phyloP scores from a whole-genome alignment of 2,797 vertebrate genomes.

The Simalia tracyae region DNA sequence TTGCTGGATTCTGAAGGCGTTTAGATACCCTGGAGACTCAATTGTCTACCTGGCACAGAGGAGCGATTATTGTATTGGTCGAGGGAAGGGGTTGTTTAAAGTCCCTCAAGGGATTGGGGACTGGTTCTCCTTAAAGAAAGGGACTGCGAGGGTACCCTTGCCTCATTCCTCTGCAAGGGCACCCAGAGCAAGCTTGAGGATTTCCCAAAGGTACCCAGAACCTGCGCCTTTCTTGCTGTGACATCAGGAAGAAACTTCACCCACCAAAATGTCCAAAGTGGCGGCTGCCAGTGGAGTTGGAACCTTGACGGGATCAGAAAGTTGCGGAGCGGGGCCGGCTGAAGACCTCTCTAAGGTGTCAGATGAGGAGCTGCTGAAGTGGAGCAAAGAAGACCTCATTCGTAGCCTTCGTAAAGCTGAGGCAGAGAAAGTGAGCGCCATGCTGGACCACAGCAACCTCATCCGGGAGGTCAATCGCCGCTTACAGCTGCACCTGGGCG shows the following conservation, averaged over 20 bases:
- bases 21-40: neutral
- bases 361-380: constrained; percentile 90
- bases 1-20: neutral
- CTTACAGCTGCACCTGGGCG: constrained; percentile 93
- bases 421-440: constrained; percentile 92
- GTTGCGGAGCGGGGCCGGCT: constrained; percentile 59
- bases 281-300: constrained; percentile 51
- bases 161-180: neutral
- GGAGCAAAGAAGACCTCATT: constrained; percentile 93
- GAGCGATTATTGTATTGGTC: neutral
- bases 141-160: neutral
- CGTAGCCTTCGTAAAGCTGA: constrained; percentile 88
- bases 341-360: constrained; percentile 89
- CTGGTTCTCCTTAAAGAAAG: neutral
- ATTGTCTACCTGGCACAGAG: neutral
- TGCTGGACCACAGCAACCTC: constrained; percentile 94
- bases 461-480: constrained; percentile 96
- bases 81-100: neutral
- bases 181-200: neutral
- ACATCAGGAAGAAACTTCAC: neutral
- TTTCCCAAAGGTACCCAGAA: neutral
- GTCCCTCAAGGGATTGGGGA: neutral
- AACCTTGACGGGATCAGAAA: constrained; percentile 35
- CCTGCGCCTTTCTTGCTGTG: neutral
- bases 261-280: constrained; percentile 24